Conservation (phyloP, 2,113 vertebrate genomes). For the Myiozetetes cayanensis region DNA sequence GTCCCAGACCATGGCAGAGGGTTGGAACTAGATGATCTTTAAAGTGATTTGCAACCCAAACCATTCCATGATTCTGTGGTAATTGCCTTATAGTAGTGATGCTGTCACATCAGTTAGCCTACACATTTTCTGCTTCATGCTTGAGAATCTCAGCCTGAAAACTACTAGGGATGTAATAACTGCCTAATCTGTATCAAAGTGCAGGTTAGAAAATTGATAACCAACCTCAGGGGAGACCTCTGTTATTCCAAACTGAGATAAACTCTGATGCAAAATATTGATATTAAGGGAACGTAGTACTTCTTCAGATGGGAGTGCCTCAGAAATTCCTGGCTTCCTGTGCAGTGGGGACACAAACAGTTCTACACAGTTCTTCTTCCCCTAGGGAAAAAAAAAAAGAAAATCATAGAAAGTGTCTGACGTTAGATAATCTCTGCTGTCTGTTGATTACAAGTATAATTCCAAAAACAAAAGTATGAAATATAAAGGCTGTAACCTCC, state of each 20-base stretch:
- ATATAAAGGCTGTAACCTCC: neutral
- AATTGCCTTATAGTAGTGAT: neutral
- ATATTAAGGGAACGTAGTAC: conserved; percentile 90
- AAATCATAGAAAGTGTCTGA: neutral
- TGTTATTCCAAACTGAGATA: conserved; percentile 89
- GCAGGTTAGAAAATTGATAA: neutral
- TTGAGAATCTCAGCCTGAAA: neutral
- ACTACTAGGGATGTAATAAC: neutral
- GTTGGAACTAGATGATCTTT: neutral
- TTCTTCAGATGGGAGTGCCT: conserved; percentile 85
- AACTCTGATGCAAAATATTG: conserved; percentile 84
- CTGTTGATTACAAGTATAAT: neutral
- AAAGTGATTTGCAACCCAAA: neutral
- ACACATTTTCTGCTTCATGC: neutral
- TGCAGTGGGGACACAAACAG: conserved; percentile 88
- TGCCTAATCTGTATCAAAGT: neutral
- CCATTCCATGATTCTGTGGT: neutral
- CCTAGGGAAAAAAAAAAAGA: conserved; percentile 67
- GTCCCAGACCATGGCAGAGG: neutral
- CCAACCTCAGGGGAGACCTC: conserved; percentile 89
- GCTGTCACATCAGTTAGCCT: neutral
- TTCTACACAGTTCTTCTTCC: conserved; percentile 88
- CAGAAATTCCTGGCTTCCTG: conserved; percentile 75
- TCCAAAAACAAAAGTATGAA: neutral
- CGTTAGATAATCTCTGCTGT: neutral